Conservation (phyloP, 30 jellyfish, hydroid and myxozoan genomes). For the Clytia hemisphaerica region DNA sequence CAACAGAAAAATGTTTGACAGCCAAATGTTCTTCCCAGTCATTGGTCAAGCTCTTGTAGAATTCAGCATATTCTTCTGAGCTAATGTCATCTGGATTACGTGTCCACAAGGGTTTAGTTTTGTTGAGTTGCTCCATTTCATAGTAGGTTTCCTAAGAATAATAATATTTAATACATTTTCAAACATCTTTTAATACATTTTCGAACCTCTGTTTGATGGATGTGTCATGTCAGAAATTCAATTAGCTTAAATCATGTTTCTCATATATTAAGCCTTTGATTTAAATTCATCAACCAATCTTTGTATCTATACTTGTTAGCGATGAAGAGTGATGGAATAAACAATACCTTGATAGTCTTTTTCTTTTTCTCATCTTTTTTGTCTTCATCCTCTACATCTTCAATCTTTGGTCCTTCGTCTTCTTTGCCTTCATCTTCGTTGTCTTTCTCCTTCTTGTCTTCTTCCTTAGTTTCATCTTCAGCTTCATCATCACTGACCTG, state of each 20-base stretch:
- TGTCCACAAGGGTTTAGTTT: constrained; percentile 92
- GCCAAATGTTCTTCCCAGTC: constrained; percentile 98
- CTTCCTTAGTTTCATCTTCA: constrained; percentile 69
- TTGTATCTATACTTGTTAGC: too few relatives aligned
- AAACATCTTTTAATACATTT: too few relatives aligned
- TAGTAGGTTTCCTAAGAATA: constrained; percentile 51
- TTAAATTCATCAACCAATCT: too few relatives aligned
- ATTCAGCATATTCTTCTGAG: constrained; percentile 94
- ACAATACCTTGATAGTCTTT: constrained; percentile 71
- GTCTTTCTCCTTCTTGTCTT: constrained; percentile 42
- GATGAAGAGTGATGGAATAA: too few relatives aligned
- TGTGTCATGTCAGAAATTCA: too few relatives aligned
- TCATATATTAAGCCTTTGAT: too few relatives aligned
- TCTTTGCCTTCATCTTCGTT: constrained; percentile 42
- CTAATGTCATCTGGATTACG: constrained; percentile 94
- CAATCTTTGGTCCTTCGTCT: constrained; percentile 69
- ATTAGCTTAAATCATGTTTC: too few relatives aligned
- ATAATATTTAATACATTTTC: neutral
- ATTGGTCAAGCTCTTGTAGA: constrained; percentile 85
- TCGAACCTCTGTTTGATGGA: too few relatives aligned
- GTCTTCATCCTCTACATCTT: constrained; percentile 73
- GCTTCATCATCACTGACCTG: constrained; percentile 89
- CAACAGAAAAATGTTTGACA: constrained; percentile 91
- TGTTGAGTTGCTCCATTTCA: constrained; percentile 89
- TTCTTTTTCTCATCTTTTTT: constrained; percentile 59